A percentile compares a stretch with the other conserved stretches of the same genome.
phyloP scores from a whole-genome alignment of 2,113 vertebrate genomes.

The Vimba vimba region DNA sequence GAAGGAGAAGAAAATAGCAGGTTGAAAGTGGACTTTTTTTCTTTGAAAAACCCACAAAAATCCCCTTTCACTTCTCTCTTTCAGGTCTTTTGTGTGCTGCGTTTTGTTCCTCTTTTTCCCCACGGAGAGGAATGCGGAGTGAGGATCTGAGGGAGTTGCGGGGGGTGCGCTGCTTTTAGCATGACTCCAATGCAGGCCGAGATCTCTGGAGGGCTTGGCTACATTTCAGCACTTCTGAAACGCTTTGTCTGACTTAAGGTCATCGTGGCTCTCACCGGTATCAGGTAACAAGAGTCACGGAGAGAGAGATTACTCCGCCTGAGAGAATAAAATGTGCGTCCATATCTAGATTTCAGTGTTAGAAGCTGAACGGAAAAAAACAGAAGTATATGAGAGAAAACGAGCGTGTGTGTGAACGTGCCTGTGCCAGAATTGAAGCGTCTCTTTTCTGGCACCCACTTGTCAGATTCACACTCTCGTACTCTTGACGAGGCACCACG shows the following conservation, averaged over 20 bases:
- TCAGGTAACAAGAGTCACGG: conserved; percentile 80
- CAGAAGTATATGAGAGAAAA: conserved; percentile 44
- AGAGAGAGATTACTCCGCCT: conserved; percentile 20
- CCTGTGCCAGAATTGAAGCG: conserved; percentile 56
- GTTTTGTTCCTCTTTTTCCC: conserved; percentile 48
- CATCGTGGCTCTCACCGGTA: conserved; percentile 92
- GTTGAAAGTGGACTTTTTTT: conserved; percentile 24
- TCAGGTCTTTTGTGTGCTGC: conserved; percentile 42
- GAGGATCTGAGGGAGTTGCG: conserved; percentile 40
- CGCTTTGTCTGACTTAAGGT: conserved; percentile 87
- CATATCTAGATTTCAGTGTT: conserved; percentile 14
- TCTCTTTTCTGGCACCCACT: conserved; percentile 66
- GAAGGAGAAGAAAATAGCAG: neutral
- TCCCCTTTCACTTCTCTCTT: conserved; percentile 36
- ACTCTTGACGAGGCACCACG: conserved; percentile 70
- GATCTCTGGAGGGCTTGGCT: conserved; percentile 78
- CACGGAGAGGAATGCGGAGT: conserved; percentile 45
- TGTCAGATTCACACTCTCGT: conserved; percentile 74
- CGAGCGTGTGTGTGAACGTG: conserved; percentile 32
- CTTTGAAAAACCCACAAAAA: conserved; percentile 36
- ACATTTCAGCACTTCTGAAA: conserved; percentile 91
- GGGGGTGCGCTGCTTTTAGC: conserved; percentile 50
- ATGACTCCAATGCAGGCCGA: conserved; percentile 49
- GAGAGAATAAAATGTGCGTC: conserved; percentile 21
- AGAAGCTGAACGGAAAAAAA: conserved; percentile 14